Conservation (phyloP, 2,888 invertebrate genomes). For the Esperia sulphurella region DNA sequence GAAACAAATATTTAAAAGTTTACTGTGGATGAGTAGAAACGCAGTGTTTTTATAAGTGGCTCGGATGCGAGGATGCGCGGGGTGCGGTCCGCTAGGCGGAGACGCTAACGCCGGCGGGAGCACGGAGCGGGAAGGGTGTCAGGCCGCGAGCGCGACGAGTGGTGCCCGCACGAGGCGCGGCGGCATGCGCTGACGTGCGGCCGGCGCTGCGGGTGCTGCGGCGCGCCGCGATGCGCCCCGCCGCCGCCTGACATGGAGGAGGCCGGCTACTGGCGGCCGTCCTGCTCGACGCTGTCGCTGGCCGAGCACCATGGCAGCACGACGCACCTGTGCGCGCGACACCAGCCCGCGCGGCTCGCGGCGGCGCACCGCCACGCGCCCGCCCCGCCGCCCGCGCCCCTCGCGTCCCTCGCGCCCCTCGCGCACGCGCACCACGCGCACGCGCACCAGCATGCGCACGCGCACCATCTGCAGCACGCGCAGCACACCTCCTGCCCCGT, state of each 20-base stretch:
- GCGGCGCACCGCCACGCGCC: conserved; percentile 59
- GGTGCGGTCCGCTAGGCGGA: conserved; percentile 55
- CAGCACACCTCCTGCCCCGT: conserved; percentile 82
- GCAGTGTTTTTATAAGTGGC: conserved; percentile 27
- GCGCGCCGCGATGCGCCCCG: conserved; percentile 74
- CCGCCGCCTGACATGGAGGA: conserved; percentile 70
- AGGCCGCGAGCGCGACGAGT: conserved; percentile 76
- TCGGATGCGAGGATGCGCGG: conserved; percentile 69
- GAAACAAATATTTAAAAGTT: conserved; percentile 20
- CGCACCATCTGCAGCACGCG: conserved; percentile 65
- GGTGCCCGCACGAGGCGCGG: conserved; percentile 77
- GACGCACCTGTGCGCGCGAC: conserved; percentile 68
- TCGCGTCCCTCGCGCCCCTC: conserved; percentile 55
- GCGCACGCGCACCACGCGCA: conserved; percentile 60
- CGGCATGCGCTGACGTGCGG: conserved; percentile 76
- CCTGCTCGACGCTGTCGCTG: conserved; percentile 73
- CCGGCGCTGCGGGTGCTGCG: conserved; percentile 76
- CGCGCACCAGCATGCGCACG: conserved; percentile 72
- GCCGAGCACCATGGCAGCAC: conserved; percentile 73
- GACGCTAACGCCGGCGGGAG: conserved; percentile 55
- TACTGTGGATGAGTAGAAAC: conserved; percentile 21
- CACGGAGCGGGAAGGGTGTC: conserved; percentile 70
- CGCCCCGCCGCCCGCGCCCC: conserved; percentile 60
- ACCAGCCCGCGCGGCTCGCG: conserved; percentile 58
- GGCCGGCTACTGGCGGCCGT: conserved; percentile 74